Conservation (phyloP, 2,113 vertebrate species). For the Porphyrio hochstetteri region DNA sequence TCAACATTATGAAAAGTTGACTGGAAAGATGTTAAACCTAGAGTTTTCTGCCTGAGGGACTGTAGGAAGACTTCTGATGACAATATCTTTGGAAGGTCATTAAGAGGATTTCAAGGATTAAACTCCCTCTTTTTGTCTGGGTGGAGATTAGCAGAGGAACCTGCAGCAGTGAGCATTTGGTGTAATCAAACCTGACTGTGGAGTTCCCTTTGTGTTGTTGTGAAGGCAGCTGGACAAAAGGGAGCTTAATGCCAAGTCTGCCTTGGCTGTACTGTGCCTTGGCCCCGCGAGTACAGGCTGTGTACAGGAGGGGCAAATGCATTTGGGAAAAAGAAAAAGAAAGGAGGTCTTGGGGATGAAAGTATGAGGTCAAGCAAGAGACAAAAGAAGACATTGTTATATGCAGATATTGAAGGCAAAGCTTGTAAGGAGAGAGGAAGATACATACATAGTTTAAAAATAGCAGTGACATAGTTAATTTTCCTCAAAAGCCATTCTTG, state of each 20-base stretch:
- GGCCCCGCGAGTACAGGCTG: neutral
- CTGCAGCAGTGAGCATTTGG: neutral
- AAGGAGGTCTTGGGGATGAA: accelerated
- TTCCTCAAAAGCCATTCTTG: neutral
- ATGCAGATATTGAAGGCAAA: neutral
- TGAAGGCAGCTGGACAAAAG: conserved; percentile 26
- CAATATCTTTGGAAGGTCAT: neutral
- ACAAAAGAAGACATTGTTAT: neutral
- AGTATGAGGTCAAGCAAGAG: neutral
- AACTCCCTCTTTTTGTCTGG: conserved; percentile 34
- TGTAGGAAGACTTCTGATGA: neutral
- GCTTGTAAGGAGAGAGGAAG: neutral
- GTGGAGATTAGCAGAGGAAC: conserved; percentile 29
- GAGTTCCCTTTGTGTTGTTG: conserved; percentile 8
- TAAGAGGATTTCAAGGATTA: conserved; percentile 58
- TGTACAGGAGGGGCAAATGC: neutral
- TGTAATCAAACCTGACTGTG: neutral
- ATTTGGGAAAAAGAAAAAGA: neutral
- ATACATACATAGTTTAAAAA: neutral
- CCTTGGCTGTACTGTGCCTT: neutral
- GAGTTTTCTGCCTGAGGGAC: neutral
- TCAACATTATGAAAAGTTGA: neutral
- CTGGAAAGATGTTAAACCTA: neutral
- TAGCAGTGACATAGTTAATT: neutral
- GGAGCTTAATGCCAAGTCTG: neutral